Percentiles rank a stretch among this genome's conserved stretches.
These are phyloP conservation scores for Melanophora roralis DNA, from an alignment of 2,888 invertebrate species.

Conservation along the genomic window DNA sequence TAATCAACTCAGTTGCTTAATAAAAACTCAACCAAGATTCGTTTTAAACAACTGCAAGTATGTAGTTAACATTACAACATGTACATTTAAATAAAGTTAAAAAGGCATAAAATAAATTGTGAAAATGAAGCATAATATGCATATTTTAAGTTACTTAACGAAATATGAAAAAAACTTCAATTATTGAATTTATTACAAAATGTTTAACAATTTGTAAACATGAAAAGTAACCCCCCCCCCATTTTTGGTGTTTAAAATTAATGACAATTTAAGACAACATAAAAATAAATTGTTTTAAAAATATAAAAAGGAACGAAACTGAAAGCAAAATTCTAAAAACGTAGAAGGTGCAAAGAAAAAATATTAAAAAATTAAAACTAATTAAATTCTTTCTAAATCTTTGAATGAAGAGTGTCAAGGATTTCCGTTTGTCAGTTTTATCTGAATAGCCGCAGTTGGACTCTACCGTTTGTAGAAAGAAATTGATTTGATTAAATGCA, in stretches of 20 bases:
- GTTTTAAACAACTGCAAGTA: background rate
- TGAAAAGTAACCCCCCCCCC: background rate
- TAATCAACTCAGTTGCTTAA: constrained; percentile 38
- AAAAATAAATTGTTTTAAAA: background rate
- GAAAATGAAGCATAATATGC: constrained; percentile 8
- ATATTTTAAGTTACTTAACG: constrained; percentile 22
- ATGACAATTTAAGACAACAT: constrained; percentile 13
- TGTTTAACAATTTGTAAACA: constrained; percentile 50
- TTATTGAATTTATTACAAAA: constrained; percentile 41
- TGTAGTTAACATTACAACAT: constrained; percentile 53
- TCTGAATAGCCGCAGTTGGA: no score
- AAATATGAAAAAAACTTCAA: background rate
- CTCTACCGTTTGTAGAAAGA: no score
- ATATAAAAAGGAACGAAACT: background rate
- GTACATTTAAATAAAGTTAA: constrained; percentile 53
- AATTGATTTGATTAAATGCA: no score
- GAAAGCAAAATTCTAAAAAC: background rate
- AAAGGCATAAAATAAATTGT: constrained; percentile 41
- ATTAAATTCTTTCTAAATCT: no score
- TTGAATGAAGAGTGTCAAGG: no score
- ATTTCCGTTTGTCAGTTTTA: no score
- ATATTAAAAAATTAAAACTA: background rate
- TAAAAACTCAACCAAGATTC: constrained; percentile 17
- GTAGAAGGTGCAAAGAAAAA: background rate
- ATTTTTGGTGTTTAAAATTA: constrained; percentile 2